Percentiles rank a stretch among this genome's conserved stretches.
phyloP scores from a whole-genome alignment of 2,113 vertebrate species.

The Gymnobelideus leadbeateri region DNA sequence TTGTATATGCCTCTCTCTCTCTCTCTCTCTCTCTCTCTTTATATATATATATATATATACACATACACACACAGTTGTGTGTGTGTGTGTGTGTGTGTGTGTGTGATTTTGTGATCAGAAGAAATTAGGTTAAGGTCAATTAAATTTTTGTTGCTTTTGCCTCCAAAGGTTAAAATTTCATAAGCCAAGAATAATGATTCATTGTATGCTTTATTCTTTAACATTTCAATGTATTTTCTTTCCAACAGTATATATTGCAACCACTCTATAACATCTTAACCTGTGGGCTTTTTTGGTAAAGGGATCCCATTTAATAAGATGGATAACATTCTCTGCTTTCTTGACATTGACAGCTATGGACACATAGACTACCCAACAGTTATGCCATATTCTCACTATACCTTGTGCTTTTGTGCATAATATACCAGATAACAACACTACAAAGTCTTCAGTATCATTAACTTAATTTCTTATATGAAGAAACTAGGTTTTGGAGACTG shows the following conservation, averaged over 20 bases:
- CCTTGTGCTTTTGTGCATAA: not conserved
- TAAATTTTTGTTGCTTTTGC: not conserved
- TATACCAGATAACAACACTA: not conserved
- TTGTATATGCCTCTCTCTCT: not conserved
- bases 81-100: not conserved
- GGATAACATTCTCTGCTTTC: not conserved
- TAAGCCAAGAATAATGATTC: no score
- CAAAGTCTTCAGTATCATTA: not conserved
- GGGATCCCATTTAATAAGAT: not conserved
- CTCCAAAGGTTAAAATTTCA: not conserved
- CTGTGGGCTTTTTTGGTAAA: not conserved
- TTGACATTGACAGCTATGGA: not conserved
- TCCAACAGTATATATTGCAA: not conserved
- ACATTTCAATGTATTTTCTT: not conserved
- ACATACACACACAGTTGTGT: no score
- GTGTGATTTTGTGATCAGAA: not conserved
- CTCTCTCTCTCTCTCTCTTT: no score
- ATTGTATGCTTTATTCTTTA: not conserved
- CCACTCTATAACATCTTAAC: not conserved
- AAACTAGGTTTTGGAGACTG: not conserved
- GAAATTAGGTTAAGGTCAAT: not conserved
- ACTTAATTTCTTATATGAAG: not conserved
- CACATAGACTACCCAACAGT: not conserved
- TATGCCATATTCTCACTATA: not conserved
- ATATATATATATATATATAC: no score